Base-by-base conservation (phyloP, 2,113 vertebrate species). In the Eulemur rufifrons region DNA sequence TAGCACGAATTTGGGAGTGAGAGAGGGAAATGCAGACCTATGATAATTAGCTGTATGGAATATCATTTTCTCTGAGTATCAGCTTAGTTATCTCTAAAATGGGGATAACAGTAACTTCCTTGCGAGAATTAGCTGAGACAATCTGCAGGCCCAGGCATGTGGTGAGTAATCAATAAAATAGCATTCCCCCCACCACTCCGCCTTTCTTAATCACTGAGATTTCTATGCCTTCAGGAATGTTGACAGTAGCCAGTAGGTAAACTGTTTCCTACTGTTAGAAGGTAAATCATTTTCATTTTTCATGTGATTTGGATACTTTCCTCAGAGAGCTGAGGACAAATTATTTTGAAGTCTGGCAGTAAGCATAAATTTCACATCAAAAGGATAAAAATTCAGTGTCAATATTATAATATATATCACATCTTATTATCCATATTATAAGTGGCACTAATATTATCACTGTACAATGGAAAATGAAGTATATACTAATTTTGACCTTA, bases 401-500 rank as follows among this genome's bases (percentile, higher is more conserved):
- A 63, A 23, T 42, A 89, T 37, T 39, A 63, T 87, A 96, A 74
- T 66, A 71, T 5, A n/a, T 5, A 82, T 15, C 42, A 77, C 13
- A 91, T 14, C 27, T 71, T 89, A 86, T 83, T 78, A 92, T 21
- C 29, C 32, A 18, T 68, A 96, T 8, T 69, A 82, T 76, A 97
- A 96, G 68, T 90, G 54, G 92, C 32, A 94, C 47, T n/a, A 86
- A 63, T 23, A 13, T 90, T 80, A 59, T 81, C 27, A 77, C 52
- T 74, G 52, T 97, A 86, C 95, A 94, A 32, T 83, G 63, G 80
- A 94, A 93, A 96, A 97, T 8, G 68, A 45, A 78, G 50, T 87
- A 93, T 56, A 90, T 74, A 66, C 82, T 56, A 76, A 97, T 94
- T 97, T 71, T 96, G 95, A 94, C 61, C n/a, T 90, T 89, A 95